phyloP scores from a whole-genome alignment of 2,797 vertebrate genomes.

The Thripadectes ignobilis region DNA sequence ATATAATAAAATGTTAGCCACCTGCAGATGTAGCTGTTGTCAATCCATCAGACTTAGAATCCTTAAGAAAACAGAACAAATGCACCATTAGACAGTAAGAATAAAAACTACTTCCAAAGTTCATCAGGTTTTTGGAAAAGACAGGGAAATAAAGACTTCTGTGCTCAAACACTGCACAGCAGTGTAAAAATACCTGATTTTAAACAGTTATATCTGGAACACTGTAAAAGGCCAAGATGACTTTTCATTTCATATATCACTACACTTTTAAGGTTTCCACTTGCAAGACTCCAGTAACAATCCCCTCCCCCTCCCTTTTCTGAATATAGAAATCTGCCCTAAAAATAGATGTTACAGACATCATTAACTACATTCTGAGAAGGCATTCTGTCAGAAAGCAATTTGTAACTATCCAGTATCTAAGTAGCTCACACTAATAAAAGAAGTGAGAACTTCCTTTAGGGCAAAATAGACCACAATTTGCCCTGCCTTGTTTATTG shows the following conservation, averaged over 20 bases:
- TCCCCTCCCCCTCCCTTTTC: neutral
- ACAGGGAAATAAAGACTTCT: neutral
- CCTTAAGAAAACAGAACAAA: conserved; percentile 68
- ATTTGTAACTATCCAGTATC: neutral
- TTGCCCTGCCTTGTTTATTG: neutral
- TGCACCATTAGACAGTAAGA: conserved; percentile 32
- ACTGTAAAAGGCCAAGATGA: neutral
- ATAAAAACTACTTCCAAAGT: neutral
- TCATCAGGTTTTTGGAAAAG: neutral
- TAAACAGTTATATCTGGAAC: neutral
- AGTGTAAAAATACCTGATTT: neutral
- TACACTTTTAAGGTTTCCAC: neutral
- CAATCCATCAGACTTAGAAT: conserved; percentile 84
- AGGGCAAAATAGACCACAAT: neutral
- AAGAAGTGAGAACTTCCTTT: neutral
- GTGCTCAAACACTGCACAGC: neutral
- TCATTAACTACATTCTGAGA: neutral
- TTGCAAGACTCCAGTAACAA: neutral
- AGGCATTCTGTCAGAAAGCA: neutral
- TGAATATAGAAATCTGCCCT: neutral
- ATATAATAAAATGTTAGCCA: conserved; percentile 66
- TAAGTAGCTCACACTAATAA: neutral
- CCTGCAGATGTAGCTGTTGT: conserved; percentile 83
- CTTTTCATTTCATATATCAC: neutral
- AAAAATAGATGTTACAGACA: neutral